phyloP scores from a whole-genome alignment of 2,888 invertebrate species.

The Limulus polyphemus region DNA sequence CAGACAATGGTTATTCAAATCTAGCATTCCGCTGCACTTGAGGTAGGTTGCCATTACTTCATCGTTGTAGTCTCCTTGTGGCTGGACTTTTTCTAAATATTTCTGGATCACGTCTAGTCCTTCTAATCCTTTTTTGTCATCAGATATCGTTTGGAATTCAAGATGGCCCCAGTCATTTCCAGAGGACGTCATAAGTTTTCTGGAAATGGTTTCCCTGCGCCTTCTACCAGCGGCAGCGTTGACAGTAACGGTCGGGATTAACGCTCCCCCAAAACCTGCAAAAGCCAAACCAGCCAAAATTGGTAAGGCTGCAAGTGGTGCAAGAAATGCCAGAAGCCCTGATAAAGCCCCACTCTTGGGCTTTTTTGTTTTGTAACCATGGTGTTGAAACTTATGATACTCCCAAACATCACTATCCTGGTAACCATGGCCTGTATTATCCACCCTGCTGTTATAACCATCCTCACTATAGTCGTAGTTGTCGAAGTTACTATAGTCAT shows the following conservation, averaged over 20 bases:
- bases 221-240: constrained; percentile 6
- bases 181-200: constrained; percentile 1
- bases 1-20: constrained; percentile 24
- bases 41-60: constrained; percentile 27
- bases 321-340: constrained; percentile 12
- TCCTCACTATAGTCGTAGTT: too few species aligned
- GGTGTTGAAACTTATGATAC: constrained; percentile 20
- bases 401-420: constrained; percentile 18
- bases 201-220: constrained; percentile 13
- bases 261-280: too few species aligned
- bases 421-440: too few species aligned
- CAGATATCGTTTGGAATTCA: not conserved
- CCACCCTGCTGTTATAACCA: too few species aligned
- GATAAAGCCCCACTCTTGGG: constrained; percentile 15
- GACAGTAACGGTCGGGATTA: not conserved
- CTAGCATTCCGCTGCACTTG: constrained; percentile 26
- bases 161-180: not conserved
- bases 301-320: constrained; percentile 25
- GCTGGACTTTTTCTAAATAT: constrained; percentile 23
- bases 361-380: constrained; percentile 19
- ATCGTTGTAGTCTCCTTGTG: constrained; percentile 25
- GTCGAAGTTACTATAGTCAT: too few species aligned
- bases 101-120: constrained; percentile 25
- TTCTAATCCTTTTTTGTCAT: not conserved
- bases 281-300: constrained; percentile 12